A percentile compares a stretch with the other conserved stretches of the same genome.
Conservation (phyloP, 1,140 invertebrate species). For the Drosophila gunungcola region DNA sequence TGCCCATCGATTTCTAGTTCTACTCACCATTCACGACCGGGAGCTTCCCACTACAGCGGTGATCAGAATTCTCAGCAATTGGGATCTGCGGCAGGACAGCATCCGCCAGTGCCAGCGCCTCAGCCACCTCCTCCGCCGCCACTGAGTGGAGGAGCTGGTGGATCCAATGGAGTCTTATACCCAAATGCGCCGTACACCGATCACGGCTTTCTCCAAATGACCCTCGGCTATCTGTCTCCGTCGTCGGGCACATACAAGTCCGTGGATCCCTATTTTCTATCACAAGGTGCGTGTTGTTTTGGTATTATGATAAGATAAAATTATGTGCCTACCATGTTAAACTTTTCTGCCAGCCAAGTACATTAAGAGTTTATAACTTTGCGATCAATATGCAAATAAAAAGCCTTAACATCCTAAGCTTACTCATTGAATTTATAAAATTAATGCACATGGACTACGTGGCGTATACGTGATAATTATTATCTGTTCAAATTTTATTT, state of each 20-base stretch:
- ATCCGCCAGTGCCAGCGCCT: slow-evolving; percentile 87
- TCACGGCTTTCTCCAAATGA: slow-evolving; percentile 88
- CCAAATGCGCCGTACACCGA: slow-evolving; percentile 85
- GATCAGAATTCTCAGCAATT: slow-evolving; percentile 12
- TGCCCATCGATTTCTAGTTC: not conserved
- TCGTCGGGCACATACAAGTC: slow-evolving; percentile 87
- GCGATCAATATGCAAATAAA: no score
- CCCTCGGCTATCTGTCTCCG: slow-evolving; percentile 88
- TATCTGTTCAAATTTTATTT: not conserved
- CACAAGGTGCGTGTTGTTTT: slow-evolving; percentile 86
- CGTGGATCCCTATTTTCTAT: slow-evolving; percentile 88
- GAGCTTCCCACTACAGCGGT: slow-evolving; percentile 12
- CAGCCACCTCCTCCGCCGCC: slow-evolving; percentile 88
- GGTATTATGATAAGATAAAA: not conserved
- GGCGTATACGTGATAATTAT: not conserved
- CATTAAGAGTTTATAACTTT: no score
- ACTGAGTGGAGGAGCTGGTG: slow-evolving; percentile 35
- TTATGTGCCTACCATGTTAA: no score
- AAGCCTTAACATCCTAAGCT: not conserved
- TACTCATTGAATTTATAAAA: not conserved
- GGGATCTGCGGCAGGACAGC: slow-evolving; percentile 26
- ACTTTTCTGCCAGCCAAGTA: no score
- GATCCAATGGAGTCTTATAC: slow-evolving; percentile 67
- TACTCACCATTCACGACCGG: slow-evolving; percentile 14
- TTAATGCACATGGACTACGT: not conserved